These are phyloP conservation scores for Pemphigus obesinymphae DNA, from an alignment of 1,140 invertebrate genomes.

Conservation along the genomic window DNA sequence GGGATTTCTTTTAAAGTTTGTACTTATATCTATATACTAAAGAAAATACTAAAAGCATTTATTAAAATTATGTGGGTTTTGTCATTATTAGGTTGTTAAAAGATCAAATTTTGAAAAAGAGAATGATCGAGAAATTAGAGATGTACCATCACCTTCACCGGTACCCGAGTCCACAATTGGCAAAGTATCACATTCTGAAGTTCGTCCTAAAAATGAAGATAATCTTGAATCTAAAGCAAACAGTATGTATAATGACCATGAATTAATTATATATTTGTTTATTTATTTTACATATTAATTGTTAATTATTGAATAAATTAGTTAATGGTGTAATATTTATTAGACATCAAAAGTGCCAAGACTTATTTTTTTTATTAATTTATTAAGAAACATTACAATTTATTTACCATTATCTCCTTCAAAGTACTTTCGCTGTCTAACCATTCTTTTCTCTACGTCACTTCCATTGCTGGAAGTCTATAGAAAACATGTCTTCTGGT, in stretches of 20 bases:
- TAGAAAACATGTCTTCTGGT: too few relatives aligned
- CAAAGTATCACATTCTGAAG: constrained; percentile 28
- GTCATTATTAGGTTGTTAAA: constrained; percentile 50
- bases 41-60: neutral
- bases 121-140: constrained; percentile 53
- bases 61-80: neutral
- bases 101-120: constrained; percentile 69
- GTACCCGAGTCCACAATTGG: neutral
- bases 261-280: neutral
- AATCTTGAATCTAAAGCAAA: constrained; percentile 35
- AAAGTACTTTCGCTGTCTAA: too few relatives aligned
- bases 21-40: neutral
- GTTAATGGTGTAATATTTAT: too few relatives aligned
- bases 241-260: neutral
- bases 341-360: too few relatives aligned
- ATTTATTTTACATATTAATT: too few relatives aligned
- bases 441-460: too few relatives aligned
- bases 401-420: too few relatives aligned
- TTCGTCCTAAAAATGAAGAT: constrained; percentile 27
- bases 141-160: constrained; percentile 28
- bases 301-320: neutral
- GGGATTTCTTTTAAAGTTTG: constrained; percentile 54
- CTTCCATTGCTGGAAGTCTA: too few relatives aligned
- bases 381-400: too few relatives aligned
- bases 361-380: too few relatives aligned